Evolutionary conservation across 2,113 vertebrate genomes (phyloP).

Genomic region (Zeus faber): DNA sequence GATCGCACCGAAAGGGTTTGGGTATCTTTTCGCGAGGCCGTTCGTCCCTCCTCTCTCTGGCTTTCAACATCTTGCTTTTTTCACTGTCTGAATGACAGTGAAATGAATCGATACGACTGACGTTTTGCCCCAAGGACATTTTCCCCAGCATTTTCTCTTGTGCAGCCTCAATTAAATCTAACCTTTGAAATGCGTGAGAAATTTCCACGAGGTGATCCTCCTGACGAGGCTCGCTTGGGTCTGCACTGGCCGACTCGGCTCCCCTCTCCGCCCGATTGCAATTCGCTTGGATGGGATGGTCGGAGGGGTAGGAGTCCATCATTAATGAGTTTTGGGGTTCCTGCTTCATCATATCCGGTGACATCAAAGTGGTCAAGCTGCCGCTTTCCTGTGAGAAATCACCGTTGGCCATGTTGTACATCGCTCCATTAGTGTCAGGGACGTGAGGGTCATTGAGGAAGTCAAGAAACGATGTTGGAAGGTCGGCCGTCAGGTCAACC

Average conservation of each 20-base stretch:
- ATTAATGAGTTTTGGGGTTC: constrained; percentile 60
- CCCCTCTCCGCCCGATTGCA: constrained; percentile 45
- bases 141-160: constrained; percentile 55
- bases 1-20: constrained; percentile 93
- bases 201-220: constrained; percentile 87
- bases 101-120: constrained; percentile 55
- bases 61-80: constrained; percentile 45
- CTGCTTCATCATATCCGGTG: constrained; percentile 54
- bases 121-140: constrained; percentile 43
- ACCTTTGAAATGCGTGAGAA: constrained; percentile 84
- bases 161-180: constrained; percentile 84
- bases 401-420: constrained; percentile 61
- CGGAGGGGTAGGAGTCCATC: constrained; percentile 42
- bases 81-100: constrained; percentile 47
- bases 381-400: constrained; percentile 65
- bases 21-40: constrained; percentile 69
- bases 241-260: constrained; percentile 36
- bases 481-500: constrained; percentile 87
- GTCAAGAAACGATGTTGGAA: constrained; percentile 89
- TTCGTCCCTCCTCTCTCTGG: constrained; percentile 51
- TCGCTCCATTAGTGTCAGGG: constrained; percentile 59
- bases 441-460: constrained; percentile 86
- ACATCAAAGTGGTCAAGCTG: constrained; percentile 55
- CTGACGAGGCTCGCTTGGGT: constrained; percentile 49
- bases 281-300: constrained; percentile 32